These are phyloP conservation scores for Pentalonia nigronervosa DNA, from an alignment of 1,140 invertebrate species.

Conservation along the genomic window DNA sequence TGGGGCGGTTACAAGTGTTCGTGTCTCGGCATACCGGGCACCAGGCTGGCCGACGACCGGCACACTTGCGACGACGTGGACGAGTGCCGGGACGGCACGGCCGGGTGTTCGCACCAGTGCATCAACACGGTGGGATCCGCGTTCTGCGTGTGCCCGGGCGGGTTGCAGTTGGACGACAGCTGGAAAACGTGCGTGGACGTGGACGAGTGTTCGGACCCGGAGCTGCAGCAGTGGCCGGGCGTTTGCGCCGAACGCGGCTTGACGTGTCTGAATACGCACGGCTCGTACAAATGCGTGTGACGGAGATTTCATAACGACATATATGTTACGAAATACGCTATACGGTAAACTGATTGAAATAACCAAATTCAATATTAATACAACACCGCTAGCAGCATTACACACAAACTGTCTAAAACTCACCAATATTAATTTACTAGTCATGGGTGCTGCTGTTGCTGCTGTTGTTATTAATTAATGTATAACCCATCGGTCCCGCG, in stretches of 20 bases:
- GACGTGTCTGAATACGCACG: conserved; percentile 71
- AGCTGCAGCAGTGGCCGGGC: neutral
- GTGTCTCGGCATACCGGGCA: conserved; percentile 68
- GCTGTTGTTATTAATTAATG: neutral
- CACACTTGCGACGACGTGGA: conserved; percentile 67
- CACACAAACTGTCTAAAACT: neutral
- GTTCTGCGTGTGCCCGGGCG: conserved; percentile 74
- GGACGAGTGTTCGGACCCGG: conserved; percentile 66
- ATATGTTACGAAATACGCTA: too few species aligned
- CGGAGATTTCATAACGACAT: too few species aligned
- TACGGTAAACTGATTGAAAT: too few species aligned
- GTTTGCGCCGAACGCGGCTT: conserved; percentile 61
- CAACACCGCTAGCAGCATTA: neutral
- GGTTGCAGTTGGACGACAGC: conserved; percentile 68
- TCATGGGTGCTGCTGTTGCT: neutral
- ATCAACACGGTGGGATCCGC: conserved; percentile 77
- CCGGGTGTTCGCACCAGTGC: conserved; percentile 72
- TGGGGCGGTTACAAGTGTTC: conserved; percentile 71
- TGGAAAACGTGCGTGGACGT: conserved; percentile 71
- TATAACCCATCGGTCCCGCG: neutral
- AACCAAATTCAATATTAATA: neutral
- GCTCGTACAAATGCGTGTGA: conserved; percentile 69
- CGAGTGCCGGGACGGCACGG: conserved; percentile 66
- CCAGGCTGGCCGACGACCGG: conserved; percentile 68
- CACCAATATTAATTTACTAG: neutral